Conservation (phyloP, 23 tunicate genomes). For the Phallusia fumigata region DNA sequence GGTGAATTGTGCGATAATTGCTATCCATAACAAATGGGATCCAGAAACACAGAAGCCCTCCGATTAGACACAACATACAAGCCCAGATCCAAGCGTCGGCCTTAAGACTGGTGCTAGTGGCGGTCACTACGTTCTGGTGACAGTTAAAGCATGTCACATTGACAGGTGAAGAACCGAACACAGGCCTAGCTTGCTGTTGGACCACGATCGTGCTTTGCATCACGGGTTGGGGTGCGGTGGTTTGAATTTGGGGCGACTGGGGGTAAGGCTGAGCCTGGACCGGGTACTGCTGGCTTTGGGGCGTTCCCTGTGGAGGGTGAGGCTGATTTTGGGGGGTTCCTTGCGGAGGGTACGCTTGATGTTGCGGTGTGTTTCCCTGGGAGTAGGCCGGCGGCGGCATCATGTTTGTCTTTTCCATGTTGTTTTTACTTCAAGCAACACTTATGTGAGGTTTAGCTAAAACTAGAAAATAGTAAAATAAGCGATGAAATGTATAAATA, state of each 20-base stretch:
- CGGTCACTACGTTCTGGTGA: not conserved
- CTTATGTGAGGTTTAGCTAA: too few species aligned
- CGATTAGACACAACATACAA: not conserved
- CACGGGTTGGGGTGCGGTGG: not conserved
- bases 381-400: too few species aligned
- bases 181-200: not conserved
- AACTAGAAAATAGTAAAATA: too few species aligned
- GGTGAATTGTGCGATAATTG: not conserved
- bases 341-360: too few species aligned
- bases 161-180: not conserved
- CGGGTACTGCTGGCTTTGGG: not conserved
- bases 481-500: too few species aligned
- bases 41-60: not conserved
- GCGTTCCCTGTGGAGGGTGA: not conserved
- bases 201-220: not conserved
- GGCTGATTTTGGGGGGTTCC: too few species aligned
- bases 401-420: too few species aligned
- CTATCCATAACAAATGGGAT: not conserved
- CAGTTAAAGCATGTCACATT: not conserved
- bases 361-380: too few species aligned
- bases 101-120: not conserved
- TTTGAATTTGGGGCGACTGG: not conserved
- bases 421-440: too few species aligned
- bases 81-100: not conserved
- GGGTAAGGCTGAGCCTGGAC: not conserved